These are phyloP conservation scores for Bombylius discolor DNA, from an alignment of 2,888 invertebrate genomes.

Conservation along the genomic window DNA sequence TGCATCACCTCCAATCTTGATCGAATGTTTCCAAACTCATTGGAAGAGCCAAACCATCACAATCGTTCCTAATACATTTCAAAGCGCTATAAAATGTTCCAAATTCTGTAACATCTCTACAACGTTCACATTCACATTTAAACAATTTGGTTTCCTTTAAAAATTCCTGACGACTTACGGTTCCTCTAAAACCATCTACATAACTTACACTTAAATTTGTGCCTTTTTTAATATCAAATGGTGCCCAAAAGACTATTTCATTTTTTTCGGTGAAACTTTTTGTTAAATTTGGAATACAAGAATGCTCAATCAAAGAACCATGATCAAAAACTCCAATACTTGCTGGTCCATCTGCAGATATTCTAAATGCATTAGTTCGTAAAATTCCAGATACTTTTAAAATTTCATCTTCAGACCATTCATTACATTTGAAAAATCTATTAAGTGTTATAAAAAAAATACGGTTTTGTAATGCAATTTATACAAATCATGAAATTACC, in stretches of 20 bases:
- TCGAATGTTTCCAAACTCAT: constrained; percentile 25
- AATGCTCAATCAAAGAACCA: constrained; percentile 70
- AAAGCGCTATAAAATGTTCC: constrained; percentile 60
- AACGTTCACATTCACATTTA: constrained; percentile 56
- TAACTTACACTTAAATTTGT: constrained; percentile 70
- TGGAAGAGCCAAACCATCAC: constrained; percentile 38
- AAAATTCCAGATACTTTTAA: constrained; percentile 61
- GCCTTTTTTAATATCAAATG: constrained; percentile 45
- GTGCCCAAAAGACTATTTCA: constrained; percentile 47
- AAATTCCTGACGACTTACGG: constrained; percentile 58
- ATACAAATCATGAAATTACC: constrained; percentile 15
- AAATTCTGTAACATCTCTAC: constrained; percentile 58
- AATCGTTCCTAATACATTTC: constrained; percentile 42
- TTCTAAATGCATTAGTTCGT: constrained; percentile 72
- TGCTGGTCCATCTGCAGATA: constrained; percentile 58
- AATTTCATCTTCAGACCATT: constrained; percentile 58
- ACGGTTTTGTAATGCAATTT: too few relatives aligned
- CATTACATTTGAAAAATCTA: constrained; percentile 54
- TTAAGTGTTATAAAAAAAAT: constrained; percentile 43
- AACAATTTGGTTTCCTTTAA: constrained; percentile 64
- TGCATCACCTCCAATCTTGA: constrained; percentile 27
- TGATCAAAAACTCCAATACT: constrained; percentile 60
- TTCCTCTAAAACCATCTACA: constrained; percentile 73
- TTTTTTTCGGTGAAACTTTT: constrained; percentile 64
- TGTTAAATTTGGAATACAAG: constrained; percentile 66